A percentile compares a stretch with the other conserved stretches of the same genome.
phyloP scores from a whole-genome alignment of 2,888 invertebrate genomes.

The Opisthograptis luteolata region DNA sequence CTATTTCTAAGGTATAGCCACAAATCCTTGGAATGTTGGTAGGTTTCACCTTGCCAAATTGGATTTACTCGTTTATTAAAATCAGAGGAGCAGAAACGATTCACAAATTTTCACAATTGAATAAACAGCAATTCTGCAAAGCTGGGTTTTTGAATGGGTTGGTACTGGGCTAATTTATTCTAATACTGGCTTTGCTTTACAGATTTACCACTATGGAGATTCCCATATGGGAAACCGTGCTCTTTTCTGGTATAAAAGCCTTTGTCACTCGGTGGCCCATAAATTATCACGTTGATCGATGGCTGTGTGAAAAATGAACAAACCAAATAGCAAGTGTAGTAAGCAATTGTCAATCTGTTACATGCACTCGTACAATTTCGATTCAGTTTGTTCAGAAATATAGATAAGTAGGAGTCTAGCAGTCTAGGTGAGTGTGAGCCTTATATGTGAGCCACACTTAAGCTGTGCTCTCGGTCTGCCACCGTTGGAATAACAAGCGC shows the following conservation, averaged over 20 bases:
- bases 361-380: constrained; percentile 26
- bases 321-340: too few species aligned
- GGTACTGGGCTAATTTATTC: too few species aligned
- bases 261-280: too few species aligned
- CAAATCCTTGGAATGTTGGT: not conserved
- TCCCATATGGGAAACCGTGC: too few species aligned
- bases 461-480: constrained; percentile 54
- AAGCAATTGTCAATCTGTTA: constrained; percentile 20
- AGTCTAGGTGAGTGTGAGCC: constrained; percentile 20
- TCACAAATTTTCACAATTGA: constrained; percentile 22
- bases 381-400: constrained; percentile 22
- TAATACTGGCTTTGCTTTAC: too few species aligned
- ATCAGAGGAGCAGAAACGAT: constrained; percentile 25
- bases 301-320: too few species aligned
- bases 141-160: constrained; percentile 16
- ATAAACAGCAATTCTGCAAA: constrained; percentile 21
- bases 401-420: constrained; percentile 20
- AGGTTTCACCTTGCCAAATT: constrained; percentile 14
- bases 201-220: too few species aligned
- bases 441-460: constrained; percentile 49
- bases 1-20: too few species aligned
- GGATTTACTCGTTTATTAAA: constrained; percentile 25
- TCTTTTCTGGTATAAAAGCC: too few species aligned
- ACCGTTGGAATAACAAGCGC: constrained; percentile 72
- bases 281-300: too few species aligned